phyloP scores from a whole-genome alignment of 2,888 invertebrate species.

The Anaspis maculata region DNA sequence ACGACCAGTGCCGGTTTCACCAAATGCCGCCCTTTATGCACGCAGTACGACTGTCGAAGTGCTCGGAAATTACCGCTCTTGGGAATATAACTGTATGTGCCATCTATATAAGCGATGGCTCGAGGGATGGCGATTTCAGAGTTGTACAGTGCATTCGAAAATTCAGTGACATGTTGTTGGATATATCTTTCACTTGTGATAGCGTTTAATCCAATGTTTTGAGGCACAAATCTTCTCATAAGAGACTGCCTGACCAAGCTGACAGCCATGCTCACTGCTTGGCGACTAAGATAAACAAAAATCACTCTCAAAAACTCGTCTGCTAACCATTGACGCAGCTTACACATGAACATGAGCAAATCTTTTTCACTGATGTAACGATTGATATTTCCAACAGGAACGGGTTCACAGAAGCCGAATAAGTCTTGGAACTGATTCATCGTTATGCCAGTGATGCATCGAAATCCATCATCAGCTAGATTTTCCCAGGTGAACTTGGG shows the following conservation, averaged over 20 bases:
- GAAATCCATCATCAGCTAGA: neutral
- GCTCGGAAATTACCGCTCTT: conserved; percentile 1
- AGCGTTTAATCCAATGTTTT: neutral
- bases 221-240: neutral
- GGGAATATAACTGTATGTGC: no score
- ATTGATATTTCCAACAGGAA: neutral
- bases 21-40: conserved; percentile 2
- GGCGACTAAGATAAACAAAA: neutral
- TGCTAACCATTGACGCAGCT: neutral
- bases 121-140: neutral
- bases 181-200: neutral
- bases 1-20: conserved; percentile 1
- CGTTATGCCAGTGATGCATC: neutral
- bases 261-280: neutral
- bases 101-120: conserved; percentile 1
- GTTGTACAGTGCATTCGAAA: conserved; percentile 2
- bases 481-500: neutral
- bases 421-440: neutral
- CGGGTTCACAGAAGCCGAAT: neutral
- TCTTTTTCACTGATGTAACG: conserved; percentile 2
- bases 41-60: conserved; percentile 1
- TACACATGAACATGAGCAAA: neutral
- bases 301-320: neutral
- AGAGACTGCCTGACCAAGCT: neutral
- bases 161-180: no score